Evolutionary conservation across 2,797 vertebrate species (phyloP).

Genomic region (Hippocampus kuda): DNA sequence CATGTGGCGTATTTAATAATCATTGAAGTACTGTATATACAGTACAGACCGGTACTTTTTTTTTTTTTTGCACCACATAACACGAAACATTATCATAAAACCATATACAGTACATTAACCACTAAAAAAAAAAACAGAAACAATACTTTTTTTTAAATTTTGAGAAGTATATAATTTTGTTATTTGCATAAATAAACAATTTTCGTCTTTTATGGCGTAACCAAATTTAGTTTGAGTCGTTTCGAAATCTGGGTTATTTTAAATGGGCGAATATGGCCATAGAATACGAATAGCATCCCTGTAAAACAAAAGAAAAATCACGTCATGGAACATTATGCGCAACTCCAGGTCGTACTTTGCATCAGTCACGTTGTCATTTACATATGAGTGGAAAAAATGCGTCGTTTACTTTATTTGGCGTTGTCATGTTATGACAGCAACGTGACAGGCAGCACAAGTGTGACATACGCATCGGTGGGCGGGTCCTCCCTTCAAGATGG

Average conservation of each 20-base stretch:
- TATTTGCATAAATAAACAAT: not conserved
- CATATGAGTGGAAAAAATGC: constrained; percentile 1
- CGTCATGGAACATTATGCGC: not conserved
- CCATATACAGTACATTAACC: not conserved
- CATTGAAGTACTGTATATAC: not conserved
- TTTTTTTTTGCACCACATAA: not conserved
- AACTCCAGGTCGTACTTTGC: not conserved
- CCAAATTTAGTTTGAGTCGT: not conserved
- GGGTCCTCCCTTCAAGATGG: constrained; percentile 20
- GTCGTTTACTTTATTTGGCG: not conserved
- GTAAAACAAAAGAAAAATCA: not conserved
- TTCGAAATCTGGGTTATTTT: not conserved
- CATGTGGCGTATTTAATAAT: not conserved
- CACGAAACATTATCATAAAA: not conserved
- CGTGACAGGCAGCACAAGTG: not conserved
- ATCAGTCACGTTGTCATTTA: not conserved
- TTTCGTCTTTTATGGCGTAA: not conserved
- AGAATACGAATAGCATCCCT: not conserved
- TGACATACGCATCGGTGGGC: not conserved
- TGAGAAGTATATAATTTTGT: no score
- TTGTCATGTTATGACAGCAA: not conserved
- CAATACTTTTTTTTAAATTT: not conserved
- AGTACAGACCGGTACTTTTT: not conserved
- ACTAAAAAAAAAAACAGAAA: not conserved
- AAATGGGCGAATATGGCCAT: not conserved